Conservation (phyloP, 2,888 invertebrate species). For the Lasioglossum vierecki region DNA sequence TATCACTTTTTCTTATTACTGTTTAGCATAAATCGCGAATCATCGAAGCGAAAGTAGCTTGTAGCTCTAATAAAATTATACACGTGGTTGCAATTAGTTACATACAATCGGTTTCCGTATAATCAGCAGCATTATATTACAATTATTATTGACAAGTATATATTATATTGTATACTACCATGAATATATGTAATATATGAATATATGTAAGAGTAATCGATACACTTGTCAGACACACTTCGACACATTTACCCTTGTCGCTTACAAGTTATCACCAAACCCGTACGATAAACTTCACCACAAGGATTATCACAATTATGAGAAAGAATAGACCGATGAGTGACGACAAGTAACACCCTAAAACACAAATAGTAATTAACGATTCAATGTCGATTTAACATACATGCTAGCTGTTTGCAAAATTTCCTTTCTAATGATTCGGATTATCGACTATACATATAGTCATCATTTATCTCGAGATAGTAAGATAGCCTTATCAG, state of each 20-base stretch:
- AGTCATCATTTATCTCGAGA: neutral
- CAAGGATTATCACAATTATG: neutral
- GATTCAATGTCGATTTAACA: neutral
- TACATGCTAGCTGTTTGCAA: neutral
- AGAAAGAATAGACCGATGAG: rapidly evolving
- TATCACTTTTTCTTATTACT: neutral
- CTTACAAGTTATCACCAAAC: neutral
- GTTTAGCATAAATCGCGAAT: neutral
- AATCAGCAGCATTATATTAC: neutral
- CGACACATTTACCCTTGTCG: neutral
- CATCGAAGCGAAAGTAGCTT: neutral
- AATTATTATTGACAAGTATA: neutral
- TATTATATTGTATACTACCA: too few species aligned
- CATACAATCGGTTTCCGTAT: neutral
- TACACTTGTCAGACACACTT: neutral
- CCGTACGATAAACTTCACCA: neutral
- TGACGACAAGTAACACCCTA: neutral
- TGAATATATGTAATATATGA: neutral
- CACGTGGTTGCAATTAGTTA: neutral
- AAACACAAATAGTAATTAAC: neutral
- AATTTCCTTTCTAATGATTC: neutral
- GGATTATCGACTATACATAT: neutral
- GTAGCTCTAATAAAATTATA: neutral
- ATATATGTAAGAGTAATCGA: neutral
- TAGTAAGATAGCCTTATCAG: neutral